Base-by-base conservation (phyloP, 2,113 vertebrate species). In the Gobius niger region DNA sequence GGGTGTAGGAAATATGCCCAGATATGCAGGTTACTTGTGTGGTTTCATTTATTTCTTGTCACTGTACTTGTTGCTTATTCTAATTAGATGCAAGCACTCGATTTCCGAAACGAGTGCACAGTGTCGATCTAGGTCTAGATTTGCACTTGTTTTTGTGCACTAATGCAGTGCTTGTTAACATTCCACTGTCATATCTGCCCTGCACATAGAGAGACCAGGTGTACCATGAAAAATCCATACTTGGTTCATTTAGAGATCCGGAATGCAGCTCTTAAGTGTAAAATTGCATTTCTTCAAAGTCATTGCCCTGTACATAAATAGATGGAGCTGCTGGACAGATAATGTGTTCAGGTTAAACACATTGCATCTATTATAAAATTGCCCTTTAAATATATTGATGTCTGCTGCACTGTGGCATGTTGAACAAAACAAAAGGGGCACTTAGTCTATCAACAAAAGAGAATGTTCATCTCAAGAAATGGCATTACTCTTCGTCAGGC, bases 251-350 rank as follows among this genome's bases (percentile, higher is more conserved):
- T 64, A 68, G 68, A 69, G 9, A 60, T 70, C 24, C 50, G 47
- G 56, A 69, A 79, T 64, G 40, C 47, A 19, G 67, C 63, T 84
- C 77, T 78, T 82, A 44, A 50, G 60, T 62, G 63, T 40, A 47
- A 24, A 56, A 61, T 41, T 49, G 49, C 61, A 67, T 81, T 74
- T 63, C 52, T 49, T 18, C 66, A 56, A 68, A 44, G 18, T 73
- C 47, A 9, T 67, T 14, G 41, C 50, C 54, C 42, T 65, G 41
- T 65, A 44, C 46, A 46, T 61, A 63, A 19, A 77, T 61, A 75
- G 70, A 77, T 69, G 77, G 78, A 85, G 57, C 69, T 87, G 82
- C 81, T 90, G 86, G 82, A 81, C 86, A 86, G 82, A 85, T 62
- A 52, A 42, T 24, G 67, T 47, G 76, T 84, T 80, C 50, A 14